Evolutionary conservation across 1,140 invertebrate species (phyloP).

Genomic region (Drosophila paulistorum): DNA sequence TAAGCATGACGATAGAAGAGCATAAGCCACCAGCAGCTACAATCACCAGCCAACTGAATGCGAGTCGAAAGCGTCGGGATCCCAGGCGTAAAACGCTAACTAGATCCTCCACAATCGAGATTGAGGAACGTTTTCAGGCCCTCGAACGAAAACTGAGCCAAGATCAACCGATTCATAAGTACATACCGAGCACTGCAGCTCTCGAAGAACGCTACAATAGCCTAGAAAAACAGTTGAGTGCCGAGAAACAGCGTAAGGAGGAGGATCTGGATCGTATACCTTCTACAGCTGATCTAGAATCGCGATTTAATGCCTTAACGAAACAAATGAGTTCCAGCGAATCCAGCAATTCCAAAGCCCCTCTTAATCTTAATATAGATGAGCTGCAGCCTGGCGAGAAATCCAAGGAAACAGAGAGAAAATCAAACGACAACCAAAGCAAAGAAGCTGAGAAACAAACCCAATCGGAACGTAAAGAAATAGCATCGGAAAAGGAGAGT

Average conservation of each 20-base stretch:
- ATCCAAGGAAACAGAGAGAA: neutral
- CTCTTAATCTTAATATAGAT: constrained; percentile 43
- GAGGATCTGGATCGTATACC: constrained; percentile 54
- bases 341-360: constrained; percentile 40
- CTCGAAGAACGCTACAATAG: constrained; percentile 69
- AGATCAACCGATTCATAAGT: constrained; percentile 50
- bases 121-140: constrained; percentile 71
- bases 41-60: constrained; percentile 28
- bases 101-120: constrained; percentile 74
- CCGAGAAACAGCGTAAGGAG: constrained; percentile 50
- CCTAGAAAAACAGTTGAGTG: constrained; percentile 63
- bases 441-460: constrained; percentile 41
- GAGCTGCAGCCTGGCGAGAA: constrained; percentile 21
- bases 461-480: constrained; percentile 30
- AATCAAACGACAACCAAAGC: constrained; percentile 33
- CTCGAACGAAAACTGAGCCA: constrained; percentile 65
- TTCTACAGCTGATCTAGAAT: constrained; percentile 66
- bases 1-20: constrained; percentile 70
- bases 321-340: constrained; percentile 65
- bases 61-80: constrained; percentile 65
- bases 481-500: constrained; percentile 30
- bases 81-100: constrained; percentile 68
- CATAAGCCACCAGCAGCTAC: constrained; percentile 13
- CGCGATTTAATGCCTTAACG: constrained; percentile 65
- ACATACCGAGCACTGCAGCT: constrained; percentile 69